Base-by-base conservation (phyloP, 92 coral and sea anemone species). In the Zoanthus sociatus region DNA sequence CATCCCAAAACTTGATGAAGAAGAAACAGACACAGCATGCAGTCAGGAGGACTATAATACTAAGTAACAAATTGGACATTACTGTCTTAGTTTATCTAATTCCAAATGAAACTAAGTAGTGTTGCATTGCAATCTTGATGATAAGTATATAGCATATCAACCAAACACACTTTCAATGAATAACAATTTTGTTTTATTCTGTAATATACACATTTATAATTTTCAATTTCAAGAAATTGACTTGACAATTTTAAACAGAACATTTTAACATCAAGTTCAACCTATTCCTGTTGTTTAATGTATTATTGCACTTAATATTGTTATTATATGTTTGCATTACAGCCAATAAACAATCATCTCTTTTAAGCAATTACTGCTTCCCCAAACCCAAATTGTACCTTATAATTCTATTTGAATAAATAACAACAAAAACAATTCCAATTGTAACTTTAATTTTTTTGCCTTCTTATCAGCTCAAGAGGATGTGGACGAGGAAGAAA, bases 21-120 rank as follows among this genome's bases (percentile, higher is more conserved):
- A 89, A 56, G 89, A 84, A 84, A 89, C 78, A 58, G 88, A 89
- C 73, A 88, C 64, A 56, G 64, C 64, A 56, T 56, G 64, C 64
- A 56, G 64, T 58, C 20, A 11, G 64, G n/a, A 58, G 13, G 64
- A 58, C 64, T 58, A 58, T 58, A 58, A 37, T 37, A 37, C 3
- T 37, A 37, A 37, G 42, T 37, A 4, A 37, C 4, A 37, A 37
- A 37, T 37, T 37, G 2, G 42, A 37, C 42, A 37, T 37, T 37
- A 37, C 42, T 37, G 42, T 37, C 42, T 37, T 37, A 37, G 42
- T 37, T 4, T 37, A 37, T 37, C 1, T 37, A 37, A 37, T 37
- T 37, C 42, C 42, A 37, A 37, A 2, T 37, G 42, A 37, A 37
- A 37, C 3, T 37, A 2, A 37, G 42, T 37, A 37, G 4, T 37